These are phyloP conservation scores for Zaprionus vittiger DNA, from an alignment of 1,140 invertebrate species.

Conservation along the genomic window DNA sequence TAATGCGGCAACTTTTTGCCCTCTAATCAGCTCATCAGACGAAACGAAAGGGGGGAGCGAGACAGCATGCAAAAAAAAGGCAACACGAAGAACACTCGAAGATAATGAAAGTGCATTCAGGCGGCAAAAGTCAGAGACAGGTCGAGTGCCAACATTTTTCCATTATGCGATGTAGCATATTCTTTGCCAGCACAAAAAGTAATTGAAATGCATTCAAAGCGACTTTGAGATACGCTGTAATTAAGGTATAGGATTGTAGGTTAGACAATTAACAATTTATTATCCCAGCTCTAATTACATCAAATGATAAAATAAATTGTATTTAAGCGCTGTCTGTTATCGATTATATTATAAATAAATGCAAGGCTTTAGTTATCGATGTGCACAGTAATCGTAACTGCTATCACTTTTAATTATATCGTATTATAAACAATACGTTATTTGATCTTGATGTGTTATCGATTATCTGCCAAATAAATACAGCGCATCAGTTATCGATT, in stretches of 20 bases:
- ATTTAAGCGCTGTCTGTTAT: too few species aligned
- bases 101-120: conserved; percentile 80
- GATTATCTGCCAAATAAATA: too few species aligned
- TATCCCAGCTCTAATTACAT: neutral
- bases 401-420: too few species aligned
- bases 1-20: conserved; percentile 56
- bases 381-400: too few species aligned
- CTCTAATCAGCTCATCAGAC: conserved; percentile 73
- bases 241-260: too few species aligned
- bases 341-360: too few species aligned
- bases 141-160: conserved; percentile 73
- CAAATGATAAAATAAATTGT: too few species aligned
- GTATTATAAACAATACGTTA: too few species aligned
- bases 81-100: conserved; percentile 61
- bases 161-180: conserved; percentile 69
- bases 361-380: too few species aligned
- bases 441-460: too few species aligned
- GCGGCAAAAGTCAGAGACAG: conserved; percentile 67
- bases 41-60: conserved; percentile 18
- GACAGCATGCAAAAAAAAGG: neutral
- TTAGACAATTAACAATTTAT: neutral
- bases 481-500: too few species aligned
- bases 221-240: conserved; percentile 13
- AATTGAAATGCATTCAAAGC: neutral
- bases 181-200: conserved; percentile 46